Evolutionary conservation across 2,888 invertebrate species (phyloP), one percentile per base, ranked within the genome.

Genomic region (Boloria selene): DNA sequence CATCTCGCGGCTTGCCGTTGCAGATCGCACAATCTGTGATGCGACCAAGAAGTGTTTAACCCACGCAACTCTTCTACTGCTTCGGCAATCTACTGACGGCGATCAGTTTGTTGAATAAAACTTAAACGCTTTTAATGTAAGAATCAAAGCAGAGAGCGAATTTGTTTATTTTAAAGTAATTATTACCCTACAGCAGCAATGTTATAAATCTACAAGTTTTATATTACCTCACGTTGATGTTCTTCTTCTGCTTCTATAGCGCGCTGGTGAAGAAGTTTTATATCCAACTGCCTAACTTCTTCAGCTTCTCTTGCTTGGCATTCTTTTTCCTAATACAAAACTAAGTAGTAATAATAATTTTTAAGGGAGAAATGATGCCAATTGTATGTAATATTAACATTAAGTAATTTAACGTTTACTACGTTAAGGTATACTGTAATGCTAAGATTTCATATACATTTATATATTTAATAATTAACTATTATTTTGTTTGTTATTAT

Each of bases 201-300:
- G n/a, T 16, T 5, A 38, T 13, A 42, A 58, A 10, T 22, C 31
- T 47, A 61, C 18, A 22, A 22, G 22, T 22, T 22, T 22, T 22
- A 22, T 22, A 22, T 81, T 76, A 93, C 93, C 84, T 94, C 94
- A 77, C 93, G 81, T 74, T 93, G 93, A 61, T 89, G 86, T 71
- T 91, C 90, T 44, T 88, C 90, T 64, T 93, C 91, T 26, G 94
- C 94, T 77, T 94, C 94, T 47, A 94, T 93, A 55, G 94, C 94
- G 61, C 94, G 85, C 79, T 94, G 94, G 70, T 94, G 94, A 18
- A 94, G 85, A 42, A 94, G 86, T 70, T 94, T 93, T 79, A 93
- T 92, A 77, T 94, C 94, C 70, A 94, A 80, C 75, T 93, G 87
- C 59, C 93, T 84, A 65, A 94, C 93, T 77, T 94, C 93, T 79